These are phyloP conservation scores for Fringilla coelebs DNA, from an alignment of 2,797 vertebrate genomes.

Conservation along the genomic window DNA sequence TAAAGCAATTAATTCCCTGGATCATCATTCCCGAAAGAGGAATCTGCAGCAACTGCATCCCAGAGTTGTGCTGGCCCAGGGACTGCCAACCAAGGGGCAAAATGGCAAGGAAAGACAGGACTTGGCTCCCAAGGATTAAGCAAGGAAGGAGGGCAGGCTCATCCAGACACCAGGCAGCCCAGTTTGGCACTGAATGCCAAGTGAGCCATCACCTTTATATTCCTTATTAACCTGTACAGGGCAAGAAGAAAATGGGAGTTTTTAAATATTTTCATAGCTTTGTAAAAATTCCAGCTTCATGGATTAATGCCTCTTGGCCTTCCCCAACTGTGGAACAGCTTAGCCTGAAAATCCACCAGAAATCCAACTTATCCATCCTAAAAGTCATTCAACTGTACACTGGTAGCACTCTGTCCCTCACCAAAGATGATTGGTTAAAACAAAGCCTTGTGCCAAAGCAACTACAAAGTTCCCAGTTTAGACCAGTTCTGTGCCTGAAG, in stretches of 20 bases:
- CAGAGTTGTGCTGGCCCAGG: not conserved
- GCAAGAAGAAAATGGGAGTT: not conserved
- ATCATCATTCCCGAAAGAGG: not conserved
- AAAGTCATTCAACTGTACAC: not conserved
- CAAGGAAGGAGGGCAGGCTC: not conserved
- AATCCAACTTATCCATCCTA: not conserved
- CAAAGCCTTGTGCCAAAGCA: not conserved
- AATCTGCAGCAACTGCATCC: not conserved
- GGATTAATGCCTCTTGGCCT: not conserved
- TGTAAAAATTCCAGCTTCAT: not conserved
- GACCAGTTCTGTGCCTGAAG: not conserved
- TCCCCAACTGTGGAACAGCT: not conserved
- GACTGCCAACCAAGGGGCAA: not conserved
- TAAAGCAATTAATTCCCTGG: not conserved
- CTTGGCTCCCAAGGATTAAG: not conserved
- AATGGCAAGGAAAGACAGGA: not conserved
- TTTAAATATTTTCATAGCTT: not conserved
- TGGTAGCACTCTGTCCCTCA: not conserved
- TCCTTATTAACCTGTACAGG: not conserved
- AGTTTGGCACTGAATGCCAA: not conserved
- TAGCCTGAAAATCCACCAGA: not conserved
- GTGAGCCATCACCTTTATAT: not conserved
- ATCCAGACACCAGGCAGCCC: not conserved
- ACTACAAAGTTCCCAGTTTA: not conserved
- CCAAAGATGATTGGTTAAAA: not conserved